phyloP scores from a whole-genome alignment of 2,113 vertebrate genomes.

The Sprattus sprattus region DNA sequence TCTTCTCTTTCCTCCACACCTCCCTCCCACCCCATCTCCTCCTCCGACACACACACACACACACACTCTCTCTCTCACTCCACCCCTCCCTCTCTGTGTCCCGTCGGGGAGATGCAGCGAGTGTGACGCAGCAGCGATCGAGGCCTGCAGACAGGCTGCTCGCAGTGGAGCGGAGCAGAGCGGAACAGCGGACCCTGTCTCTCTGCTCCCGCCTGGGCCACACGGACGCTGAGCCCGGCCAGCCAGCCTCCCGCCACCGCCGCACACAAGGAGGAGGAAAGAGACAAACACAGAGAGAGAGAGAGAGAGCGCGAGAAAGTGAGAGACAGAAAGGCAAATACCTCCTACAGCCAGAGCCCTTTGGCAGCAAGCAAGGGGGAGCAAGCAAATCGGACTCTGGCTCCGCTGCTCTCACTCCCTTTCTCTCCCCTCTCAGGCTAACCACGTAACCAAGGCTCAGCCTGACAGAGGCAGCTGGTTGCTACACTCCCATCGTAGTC shows the following conservation, averaged over 20 bases:
- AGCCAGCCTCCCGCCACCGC: slow-evolving; percentile 5
- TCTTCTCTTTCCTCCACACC: background rate
- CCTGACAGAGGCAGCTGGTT: background rate
- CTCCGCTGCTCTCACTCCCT: background rate
- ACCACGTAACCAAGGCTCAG: background rate
- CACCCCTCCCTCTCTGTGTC: slow-evolving; percentile 60
- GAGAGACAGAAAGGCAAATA: slow-evolving; percentile 12
- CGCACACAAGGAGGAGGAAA: slow-evolving; percentile 42
- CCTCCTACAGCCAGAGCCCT: background rate
- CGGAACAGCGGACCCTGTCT: slow-evolving; percentile 38
- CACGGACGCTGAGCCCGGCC: slow-evolving; percentile 42
- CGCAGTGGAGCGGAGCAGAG: slow-evolving; percentile 44
- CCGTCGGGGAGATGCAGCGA: slow-evolving; percentile 60
- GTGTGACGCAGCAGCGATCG: slow-evolving; percentile 56
- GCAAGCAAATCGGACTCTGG: background rate
- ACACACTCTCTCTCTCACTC: slow-evolving; percentile 51
- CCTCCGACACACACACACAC: background rate
- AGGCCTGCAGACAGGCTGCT: slow-evolving; percentile 57
- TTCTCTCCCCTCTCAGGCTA: background rate
- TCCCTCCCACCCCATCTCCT: background rate
- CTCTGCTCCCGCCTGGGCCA: slow-evolving; percentile 34
- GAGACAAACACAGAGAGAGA: slow-evolving; percentile 40
- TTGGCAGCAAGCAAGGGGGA: background rate
- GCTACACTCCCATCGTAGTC: background rate
- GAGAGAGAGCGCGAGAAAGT: slow-evolving; percentile 28